Conservation (phyloP, 35 echinoderm and acorn worm species). For the Patiria miniata region DNA sequence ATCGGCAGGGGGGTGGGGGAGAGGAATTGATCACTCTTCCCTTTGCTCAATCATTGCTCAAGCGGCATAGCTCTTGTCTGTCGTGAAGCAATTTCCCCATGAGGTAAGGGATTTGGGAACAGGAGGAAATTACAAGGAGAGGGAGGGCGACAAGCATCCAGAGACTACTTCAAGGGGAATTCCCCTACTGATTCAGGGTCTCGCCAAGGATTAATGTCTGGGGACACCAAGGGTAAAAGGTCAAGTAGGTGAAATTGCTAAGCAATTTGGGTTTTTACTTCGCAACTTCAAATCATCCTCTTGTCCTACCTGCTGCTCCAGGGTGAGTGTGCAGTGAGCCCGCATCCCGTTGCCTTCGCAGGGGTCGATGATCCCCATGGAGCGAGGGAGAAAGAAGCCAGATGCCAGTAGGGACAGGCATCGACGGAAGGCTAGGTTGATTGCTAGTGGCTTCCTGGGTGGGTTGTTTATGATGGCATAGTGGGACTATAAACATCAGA, state of each 20-base stretch:
- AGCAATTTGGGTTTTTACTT: too few relatives aligned
- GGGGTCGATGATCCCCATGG: slow-evolving; percentile 92
- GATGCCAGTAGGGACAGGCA: slow-evolving; percentile 85
- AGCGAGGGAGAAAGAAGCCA: slow-evolving; percentile 94
- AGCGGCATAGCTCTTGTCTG: too few relatives aligned
- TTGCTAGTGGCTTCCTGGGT: slow-evolving; percentile 69
- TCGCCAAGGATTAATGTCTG: too few relatives aligned
- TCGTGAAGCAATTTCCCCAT: too few relatives aligned
- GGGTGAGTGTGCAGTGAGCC: slow-evolving; percentile 82
- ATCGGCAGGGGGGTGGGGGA: too few relatives aligned
- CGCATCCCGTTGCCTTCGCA: slow-evolving; percentile 83
- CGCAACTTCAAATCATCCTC: slow-evolving; percentile 5
- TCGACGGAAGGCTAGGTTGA: slow-evolving; percentile 86
- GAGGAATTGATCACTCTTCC: too few relatives aligned
- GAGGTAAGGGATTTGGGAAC: not conserved
- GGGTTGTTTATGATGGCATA: slow-evolving; percentile 97
- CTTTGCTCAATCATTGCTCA: too few relatives aligned
- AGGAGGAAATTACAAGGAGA: not conserved
- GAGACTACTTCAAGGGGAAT: not conserved
- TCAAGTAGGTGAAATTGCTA: too few relatives aligned
- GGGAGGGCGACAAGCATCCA: not conserved
- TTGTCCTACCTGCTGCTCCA: slow-evolving; percentile 91
- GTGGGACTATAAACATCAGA: slow-evolving; percentile 68
- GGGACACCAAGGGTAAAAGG: too few relatives aligned
- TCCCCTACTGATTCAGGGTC: too few relatives aligned